Evolutionary conservation across 2,888 invertebrate species (phyloP), one percentile per base, ranked within the genome.

Genomic region (Acronicta psi): DNA sequence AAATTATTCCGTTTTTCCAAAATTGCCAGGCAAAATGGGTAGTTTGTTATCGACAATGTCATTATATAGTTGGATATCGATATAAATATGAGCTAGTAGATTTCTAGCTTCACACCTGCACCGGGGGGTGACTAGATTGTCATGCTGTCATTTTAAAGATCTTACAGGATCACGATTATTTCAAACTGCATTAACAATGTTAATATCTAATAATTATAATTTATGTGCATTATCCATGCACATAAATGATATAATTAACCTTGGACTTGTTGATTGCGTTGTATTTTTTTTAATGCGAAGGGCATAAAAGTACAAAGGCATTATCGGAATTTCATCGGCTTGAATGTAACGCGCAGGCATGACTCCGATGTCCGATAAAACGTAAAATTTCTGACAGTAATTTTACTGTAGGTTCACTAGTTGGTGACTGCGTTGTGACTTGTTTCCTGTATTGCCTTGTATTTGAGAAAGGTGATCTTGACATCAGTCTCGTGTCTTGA

Each of bases 401-500:
- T n/a, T 66, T 44, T 38, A 34, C 16, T 36, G 5, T 47, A 51
- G 50, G 13, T 3, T 4, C n/a, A 25, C 45, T 46, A 51, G 59
- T 72, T 16, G 7, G 11, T 17, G 23, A 29, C 37, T 46, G 37
- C 40, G 61, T 59, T 47, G 9, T 49, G n/a, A n/a, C n/a, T n/a
- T n/a, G 51, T 42, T 65, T 53, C 46, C 54, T 44, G 54, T 53
- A 50, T 57, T 58, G 46, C 54, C 50, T 44, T 54, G 18, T 53
- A 46, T 41, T 52, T 42, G 40, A 36, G n/a, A 36, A 75, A 70
- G 47, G 57, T 53, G 55, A 53, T 55, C 56, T 65, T 57, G 60
- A 60, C 61, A 52, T 66, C 42, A 46, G 54, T 47, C 25, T 51
- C 69, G 61, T 59, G 73, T 54, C 47, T 29, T 41, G 41, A 25